Conservation (phyloP, 2,113 vertebrate species). For the Catagonus wagneri region DNA sequence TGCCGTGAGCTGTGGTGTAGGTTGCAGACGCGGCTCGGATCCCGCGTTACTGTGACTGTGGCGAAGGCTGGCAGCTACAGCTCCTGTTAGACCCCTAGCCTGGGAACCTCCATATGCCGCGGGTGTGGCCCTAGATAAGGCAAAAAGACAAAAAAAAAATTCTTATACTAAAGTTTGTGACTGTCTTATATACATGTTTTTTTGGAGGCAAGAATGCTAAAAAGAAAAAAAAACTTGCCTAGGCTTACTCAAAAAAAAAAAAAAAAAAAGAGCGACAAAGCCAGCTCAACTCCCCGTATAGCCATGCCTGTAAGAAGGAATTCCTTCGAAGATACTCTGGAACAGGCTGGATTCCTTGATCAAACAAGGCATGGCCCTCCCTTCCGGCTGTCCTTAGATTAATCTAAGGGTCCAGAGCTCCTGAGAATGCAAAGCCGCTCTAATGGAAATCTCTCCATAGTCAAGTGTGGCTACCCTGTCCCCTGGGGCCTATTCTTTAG, state of each 20-base stretch:
- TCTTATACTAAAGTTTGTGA: not conserved
- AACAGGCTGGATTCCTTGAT: not conserved
- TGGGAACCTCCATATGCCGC: too few species aligned
- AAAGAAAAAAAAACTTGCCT: not conserved
- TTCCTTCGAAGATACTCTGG: not conserved
- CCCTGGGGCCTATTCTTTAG: not conserved
- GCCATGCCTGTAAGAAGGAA: not conserved
- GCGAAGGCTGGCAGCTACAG: too few species aligned
- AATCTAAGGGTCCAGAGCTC: not conserved
- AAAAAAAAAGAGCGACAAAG: too few species aligned
- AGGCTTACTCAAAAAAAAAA: not conserved
- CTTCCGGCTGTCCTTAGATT: not conserved
- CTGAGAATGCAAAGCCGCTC: rapidly evolving
- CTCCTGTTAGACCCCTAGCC: too few species aligned
- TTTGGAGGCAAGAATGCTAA: not conserved
- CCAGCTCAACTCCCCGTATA: not conserved
- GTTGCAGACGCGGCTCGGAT: too few species aligned
- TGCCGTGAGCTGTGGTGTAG: too few species aligned
- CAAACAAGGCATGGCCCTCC: not conserved
- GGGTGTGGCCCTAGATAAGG: too few species aligned
- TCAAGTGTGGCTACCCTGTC: not conserved
- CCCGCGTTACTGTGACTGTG: too few species aligned
- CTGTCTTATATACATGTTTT: not conserved
- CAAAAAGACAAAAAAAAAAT: too few species aligned
- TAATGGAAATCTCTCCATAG: not conserved